A percentile compares a stretch with the other conserved stretches of the same genome.
Conservation (phyloP, 2,888 invertebrate genomes). For the Zaprionus lineosus region DNA sequence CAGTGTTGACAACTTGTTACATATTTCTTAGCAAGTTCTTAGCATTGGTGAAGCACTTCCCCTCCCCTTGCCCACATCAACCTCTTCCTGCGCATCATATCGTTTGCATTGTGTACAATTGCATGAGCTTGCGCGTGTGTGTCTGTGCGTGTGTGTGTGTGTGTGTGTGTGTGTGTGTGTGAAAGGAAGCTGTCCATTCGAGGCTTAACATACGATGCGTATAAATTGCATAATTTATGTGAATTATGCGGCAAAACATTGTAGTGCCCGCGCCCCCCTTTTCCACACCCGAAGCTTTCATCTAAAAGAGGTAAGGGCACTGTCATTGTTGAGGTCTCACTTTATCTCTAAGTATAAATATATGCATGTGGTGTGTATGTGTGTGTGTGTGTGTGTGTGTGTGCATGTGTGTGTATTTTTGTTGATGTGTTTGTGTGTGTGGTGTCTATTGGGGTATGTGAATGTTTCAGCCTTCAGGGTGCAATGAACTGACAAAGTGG, state of each 20-base stretch:
- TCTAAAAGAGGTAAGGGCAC: constrained; percentile 3
- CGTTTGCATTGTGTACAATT: constrained; percentile 55
- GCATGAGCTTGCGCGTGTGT: too few species aligned
- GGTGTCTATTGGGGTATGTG: not conserved
- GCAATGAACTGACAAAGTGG: constrained; percentile 74
- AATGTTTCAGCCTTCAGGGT: constrained; percentile 58
- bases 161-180: constrained; percentile 17
- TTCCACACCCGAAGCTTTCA: not conserved
- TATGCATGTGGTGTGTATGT: too few species aligned
- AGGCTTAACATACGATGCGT: constrained; percentile 71
- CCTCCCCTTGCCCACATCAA: not conserved
- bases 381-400: constrained; percentile 7
- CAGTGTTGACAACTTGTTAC: constrained; percentile 63
- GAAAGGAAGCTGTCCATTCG: constrained; percentile 59
- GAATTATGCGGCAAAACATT: constrained; percentile 76
- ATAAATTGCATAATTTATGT: constrained; percentile 80
- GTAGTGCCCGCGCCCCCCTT: constrained; percentile 19
- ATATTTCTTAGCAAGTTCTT: constrained; percentile 52
- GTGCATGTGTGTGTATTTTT: too few species aligned
- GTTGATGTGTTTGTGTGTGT: constrained; percentile 22
- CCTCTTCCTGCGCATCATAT: too few species aligned
- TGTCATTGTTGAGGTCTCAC: constrained; percentile 34
- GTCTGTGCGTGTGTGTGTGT: constrained; percentile 20
- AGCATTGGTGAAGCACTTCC: too few species aligned
- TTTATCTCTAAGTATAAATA: not conserved